These are phyloP conservation scores for Panulirus ornatus DNA, from an alignment of 1,140 invertebrate species.

Conservation along the genomic window DNA sequence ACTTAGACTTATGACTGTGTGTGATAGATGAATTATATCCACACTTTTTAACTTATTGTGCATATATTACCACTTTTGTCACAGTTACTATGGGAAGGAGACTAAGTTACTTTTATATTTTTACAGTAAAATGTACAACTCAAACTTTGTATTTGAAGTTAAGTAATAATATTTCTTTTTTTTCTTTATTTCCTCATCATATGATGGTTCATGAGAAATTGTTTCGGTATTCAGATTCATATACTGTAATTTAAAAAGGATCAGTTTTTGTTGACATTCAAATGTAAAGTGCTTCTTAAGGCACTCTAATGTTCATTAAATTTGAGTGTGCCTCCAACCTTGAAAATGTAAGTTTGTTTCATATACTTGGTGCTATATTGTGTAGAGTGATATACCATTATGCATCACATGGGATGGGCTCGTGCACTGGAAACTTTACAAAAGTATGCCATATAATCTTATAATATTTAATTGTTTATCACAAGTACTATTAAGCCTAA, in stretches of 20 bases:
- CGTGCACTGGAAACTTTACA: slow-evolving; percentile 25
- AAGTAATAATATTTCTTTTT: no score
- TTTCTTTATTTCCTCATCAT: not conserved
- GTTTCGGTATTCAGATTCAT: slow-evolving; percentile 3
- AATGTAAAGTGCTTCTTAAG: not conserved
- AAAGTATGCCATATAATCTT: not conserved
- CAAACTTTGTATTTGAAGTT: no score
- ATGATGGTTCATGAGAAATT: not conserved
- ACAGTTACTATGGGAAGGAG: not conserved
- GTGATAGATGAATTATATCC: not conserved
- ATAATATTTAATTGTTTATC: not conserved
- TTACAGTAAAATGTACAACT: slow-evolving; percentile 7
- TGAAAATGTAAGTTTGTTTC: slow-evolving; percentile 19
- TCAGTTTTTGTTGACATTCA: not conserved
- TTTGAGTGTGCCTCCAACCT: slow-evolving; percentile 1
- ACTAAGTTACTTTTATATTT: slow-evolving; percentile 4
- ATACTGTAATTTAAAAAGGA: not conserved
- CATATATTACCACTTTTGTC: not conserved
- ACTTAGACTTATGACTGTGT: not conserved
- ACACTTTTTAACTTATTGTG: not conserved
- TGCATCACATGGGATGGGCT: slow-evolving; percentile 8
- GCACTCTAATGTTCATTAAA: slow-evolving; percentile 17
- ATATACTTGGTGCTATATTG: slow-evolving; percentile 40
- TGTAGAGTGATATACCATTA: slow-evolving; percentile 26
- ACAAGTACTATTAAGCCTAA: not conserved